Percentiles rank a stretch among this genome's conserved stretches.
These are phyloP conservation scores for Empidonax alnorum DNA, from an alignment of 2,113 vertebrate genomes.

Conservation along the genomic window DNA sequence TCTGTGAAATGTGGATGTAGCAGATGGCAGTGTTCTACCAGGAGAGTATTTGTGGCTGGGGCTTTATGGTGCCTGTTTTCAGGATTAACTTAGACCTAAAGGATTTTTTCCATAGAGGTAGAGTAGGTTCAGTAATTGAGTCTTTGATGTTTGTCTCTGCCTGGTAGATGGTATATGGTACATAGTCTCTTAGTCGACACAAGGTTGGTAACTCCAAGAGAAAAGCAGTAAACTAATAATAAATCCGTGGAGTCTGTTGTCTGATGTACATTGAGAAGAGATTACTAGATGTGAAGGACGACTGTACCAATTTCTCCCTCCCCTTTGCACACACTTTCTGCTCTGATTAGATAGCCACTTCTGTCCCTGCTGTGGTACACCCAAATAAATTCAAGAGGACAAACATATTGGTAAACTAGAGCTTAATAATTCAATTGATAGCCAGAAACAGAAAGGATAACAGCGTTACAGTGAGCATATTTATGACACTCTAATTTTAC, in stretches of 20 bases:
- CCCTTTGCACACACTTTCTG: neutral
- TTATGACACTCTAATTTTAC: neutral
- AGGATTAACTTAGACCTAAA: neutral
- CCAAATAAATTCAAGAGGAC: slow-evolving; percentile 16
- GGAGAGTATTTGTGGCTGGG: neutral
- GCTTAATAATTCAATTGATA: slow-evolving; percentile 15
- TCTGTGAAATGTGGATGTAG: neutral
- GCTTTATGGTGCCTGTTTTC: neutral
- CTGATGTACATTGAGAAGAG: neutral
- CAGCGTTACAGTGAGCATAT: neutral
- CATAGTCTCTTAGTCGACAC: neutral
- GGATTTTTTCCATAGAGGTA: neutral
- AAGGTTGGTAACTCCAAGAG: neutral
- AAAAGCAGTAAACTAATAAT: neutral
- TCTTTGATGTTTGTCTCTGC: neutral
- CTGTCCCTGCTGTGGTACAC: neutral
- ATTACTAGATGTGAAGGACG: neutral
- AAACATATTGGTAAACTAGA: neutral
- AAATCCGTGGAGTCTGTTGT: neutral
- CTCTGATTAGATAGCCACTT: neutral
- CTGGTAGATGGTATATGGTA: neutral
- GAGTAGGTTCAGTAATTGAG: neutral
- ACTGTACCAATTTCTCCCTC: neutral
- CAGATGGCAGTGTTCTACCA: neutral
- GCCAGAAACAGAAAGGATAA: neutral